Conservation (phyloP, 1,140 invertebrate genomes). For the Adoxophyes honmai region DNA sequence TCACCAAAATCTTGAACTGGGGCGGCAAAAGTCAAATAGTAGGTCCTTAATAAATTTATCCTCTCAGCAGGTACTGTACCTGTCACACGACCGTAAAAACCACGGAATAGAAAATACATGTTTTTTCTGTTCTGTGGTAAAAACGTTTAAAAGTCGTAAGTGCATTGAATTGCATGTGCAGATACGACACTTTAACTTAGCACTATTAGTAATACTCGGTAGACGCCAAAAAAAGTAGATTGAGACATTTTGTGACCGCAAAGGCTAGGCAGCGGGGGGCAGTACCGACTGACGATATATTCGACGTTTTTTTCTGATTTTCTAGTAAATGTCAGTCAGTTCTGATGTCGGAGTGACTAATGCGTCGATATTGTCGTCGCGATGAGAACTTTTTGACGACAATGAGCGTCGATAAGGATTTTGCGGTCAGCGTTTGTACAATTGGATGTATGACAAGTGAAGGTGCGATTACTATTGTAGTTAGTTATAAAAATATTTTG, state of each 20-base stretch:
- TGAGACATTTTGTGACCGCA: constrained; percentile 70
- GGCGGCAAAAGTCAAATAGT: constrained; percentile 18
- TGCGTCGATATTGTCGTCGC: constrained; percentile 28
- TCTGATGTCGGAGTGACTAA: constrained; percentile 43
- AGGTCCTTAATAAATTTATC: constrained; percentile 46
- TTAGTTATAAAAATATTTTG: too few relatives aligned
- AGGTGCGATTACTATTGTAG: not conserved
- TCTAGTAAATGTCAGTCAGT: constrained; percentile 32
- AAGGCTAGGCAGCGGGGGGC: constrained; percentile 57
- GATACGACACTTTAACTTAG: not conserved
- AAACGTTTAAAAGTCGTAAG: not conserved
- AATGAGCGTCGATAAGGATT: constrained; percentile 20
- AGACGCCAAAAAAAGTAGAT: constrained; percentile 29
- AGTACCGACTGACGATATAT: constrained; percentile 41
- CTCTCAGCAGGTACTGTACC: constrained; percentile 48
- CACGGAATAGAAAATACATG: too few relatives aligned
- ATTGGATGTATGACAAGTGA: constrained; percentile 4
- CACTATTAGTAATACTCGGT: not conserved
- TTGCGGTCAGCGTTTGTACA: constrained; percentile 24
- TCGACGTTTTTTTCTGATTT: constrained; percentile 41
- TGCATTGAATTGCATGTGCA: not conserved
- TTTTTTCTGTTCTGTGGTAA: too few relatives aligned
- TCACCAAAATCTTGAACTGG: not conserved
- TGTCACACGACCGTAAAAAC: constrained; percentile 16
- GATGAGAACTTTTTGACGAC: constrained; percentile 27